Base-by-base conservation (phyloP, 2,888 invertebrate species). In the Cosmorhoe ocellata region DNA sequence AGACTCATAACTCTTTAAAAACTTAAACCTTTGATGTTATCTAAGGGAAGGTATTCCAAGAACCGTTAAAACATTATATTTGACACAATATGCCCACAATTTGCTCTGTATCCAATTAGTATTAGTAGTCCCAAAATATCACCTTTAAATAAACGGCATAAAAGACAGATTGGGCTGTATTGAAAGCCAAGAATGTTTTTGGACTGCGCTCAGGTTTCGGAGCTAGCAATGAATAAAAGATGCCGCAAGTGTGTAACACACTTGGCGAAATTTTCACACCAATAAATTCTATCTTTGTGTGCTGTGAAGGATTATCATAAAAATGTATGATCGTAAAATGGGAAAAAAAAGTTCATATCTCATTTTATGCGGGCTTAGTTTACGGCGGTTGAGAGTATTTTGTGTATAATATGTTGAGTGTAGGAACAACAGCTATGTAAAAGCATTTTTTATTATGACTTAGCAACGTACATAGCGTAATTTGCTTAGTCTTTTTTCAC, bases 271-370 rank as follows among this genome's bases (percentile, higher is more conserved):
- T 43, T 43, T 13, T 22, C 43, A 38, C 24, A 43, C 44, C 33
- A 39, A 43, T 43, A 48, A 41, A 48, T 41, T 24, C 27, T 48
- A 22, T 18, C 33, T 43, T 48, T 37, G 41, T 42, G 27, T 30
- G 9, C 12, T 38, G 37, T 31, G 33, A 14, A 27, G 27, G 38
- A 50, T 50, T 43, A 50, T 39, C 49, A 50, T 50, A 50, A 43
- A 40, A 43, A 42, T 49, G 11, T 38, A 39, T 38, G 27, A 43
- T 43, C 39, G 22, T 43, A 50, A 43, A 27, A 33, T 44, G 18
- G 37, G 31, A 31, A 32, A 26, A 33, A 39, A 39, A 10, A 48
- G 41, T 22, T 36, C 31, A 42, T 24, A 24, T 30, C 10, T 42
- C 18, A 42, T 49, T 6, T 33, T 33, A 41, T 31, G 31, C 18